Percentiles rank a stretch among this genome's conserved stretches.
Evolutionary conservation across 2,888 invertebrate genomes (phyloP).

Genomic region (Macaria liturata): DNA sequence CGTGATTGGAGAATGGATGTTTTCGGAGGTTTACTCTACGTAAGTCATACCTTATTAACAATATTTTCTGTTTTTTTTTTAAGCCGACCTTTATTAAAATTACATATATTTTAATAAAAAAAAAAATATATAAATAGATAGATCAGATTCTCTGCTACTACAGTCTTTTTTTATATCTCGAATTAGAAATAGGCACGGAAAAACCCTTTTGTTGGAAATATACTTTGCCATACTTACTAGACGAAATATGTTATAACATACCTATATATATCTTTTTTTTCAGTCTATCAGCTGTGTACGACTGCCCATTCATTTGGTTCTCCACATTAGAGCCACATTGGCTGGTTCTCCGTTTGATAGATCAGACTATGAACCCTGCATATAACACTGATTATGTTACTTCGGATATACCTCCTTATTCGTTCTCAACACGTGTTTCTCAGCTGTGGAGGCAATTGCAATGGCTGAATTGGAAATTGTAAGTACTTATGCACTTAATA

Average conservation of each 20-base stretch:
- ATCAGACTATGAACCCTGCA: constrained; percentile 46
- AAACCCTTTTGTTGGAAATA: no score
- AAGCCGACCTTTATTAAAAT: no score
- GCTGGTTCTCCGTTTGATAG: constrained; percentile 39
- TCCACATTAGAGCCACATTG: constrained; percentile 48
- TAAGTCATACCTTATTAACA: constrained; percentile 33
- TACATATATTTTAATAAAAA: no score
- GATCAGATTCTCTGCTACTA: no score
- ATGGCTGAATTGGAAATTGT: no score
- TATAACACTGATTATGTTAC: constrained; percentile 35
- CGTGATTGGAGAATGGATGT: constrained; percentile 59
- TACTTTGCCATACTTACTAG: no score
- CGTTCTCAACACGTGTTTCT: constrained; percentile 41
- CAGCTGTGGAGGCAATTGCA: constrained; percentile 37
- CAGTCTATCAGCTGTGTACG: constrained; percentile 47
- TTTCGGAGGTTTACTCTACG: constrained; percentile 47
- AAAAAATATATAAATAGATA: no score
- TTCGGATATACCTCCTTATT: constrained; percentile 39
- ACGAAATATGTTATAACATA: background rate
- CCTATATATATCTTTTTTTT: no score
- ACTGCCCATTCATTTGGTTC: constrained; percentile 56
- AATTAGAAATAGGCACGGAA: no score
- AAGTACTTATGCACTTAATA: constrained; percentile 4
- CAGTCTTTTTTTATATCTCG: no score
- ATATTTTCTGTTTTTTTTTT: no score